Conservation (phyloP, 2,113 vertebrate genomes). For the Atlantisia rogersi region DNA sequence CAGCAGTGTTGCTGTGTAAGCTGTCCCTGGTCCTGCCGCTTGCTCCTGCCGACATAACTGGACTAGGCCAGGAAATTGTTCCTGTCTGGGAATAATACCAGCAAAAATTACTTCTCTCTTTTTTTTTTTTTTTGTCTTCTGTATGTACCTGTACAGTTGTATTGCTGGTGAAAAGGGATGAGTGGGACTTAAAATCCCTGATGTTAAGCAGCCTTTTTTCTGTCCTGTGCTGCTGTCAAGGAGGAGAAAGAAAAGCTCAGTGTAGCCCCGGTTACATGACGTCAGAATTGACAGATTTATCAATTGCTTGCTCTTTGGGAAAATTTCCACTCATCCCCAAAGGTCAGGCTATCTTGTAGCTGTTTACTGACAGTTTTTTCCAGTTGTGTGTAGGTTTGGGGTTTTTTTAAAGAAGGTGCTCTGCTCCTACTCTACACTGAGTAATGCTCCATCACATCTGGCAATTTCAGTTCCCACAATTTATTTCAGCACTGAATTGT, state of each 20-base stretch:
- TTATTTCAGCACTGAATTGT: not conserved
- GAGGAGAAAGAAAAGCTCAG: not conserved
- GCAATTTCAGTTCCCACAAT: not conserved
- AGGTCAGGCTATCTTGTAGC: not conserved
- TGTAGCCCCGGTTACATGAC: not conserved
- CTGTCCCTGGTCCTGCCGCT: not conserved
- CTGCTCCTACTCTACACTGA: not conserved
- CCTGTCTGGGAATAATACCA: not conserved
- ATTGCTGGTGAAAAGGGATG: not conserved
- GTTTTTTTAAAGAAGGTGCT: not conserved
- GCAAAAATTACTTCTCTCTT: not conserved
- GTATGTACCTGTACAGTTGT: not conserved
- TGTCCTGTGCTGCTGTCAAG: not conserved
- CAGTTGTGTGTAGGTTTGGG: not conserved
- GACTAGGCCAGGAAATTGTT: not conserved
- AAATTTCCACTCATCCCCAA: not conserved
- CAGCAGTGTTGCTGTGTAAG: not conserved
- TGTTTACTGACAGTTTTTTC: not conserved
- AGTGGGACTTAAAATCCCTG: not conserved
- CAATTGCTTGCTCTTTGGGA: not conserved
- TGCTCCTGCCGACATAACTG: not conserved
- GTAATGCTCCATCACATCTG: not conserved
- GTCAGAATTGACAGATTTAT: not conserved
- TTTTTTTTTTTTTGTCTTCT: not conserved
- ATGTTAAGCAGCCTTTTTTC: not conserved